A percentile compares a stretch with the other conserved stretches of the same genome.
These are phyloP conservation scores for Oasisia sp. DNA, from an alignment of 2,888 invertebrate species.

Conservation along the genomic window DNA sequence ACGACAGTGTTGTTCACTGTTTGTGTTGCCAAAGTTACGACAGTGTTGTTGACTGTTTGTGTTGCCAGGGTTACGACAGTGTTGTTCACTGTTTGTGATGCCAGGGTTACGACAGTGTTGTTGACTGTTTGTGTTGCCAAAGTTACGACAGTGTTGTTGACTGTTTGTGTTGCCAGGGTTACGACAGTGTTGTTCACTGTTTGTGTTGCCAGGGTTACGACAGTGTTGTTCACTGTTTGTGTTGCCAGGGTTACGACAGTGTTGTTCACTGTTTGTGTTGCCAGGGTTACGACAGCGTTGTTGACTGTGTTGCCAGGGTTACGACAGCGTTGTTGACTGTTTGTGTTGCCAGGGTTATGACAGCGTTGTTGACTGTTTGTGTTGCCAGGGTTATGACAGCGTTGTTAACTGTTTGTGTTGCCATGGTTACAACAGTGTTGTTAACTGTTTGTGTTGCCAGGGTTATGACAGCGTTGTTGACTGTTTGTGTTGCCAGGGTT, in stretches of 20 bases:
- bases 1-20: not conserved
- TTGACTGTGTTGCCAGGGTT: constrained; percentile 10
- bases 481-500: constrained; percentile 14
- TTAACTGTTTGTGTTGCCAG: constrained; percentile 14
- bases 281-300: not conserved
- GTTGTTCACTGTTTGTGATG: not conserved
- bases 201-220: not conserved
- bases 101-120: constrained; percentile 5
- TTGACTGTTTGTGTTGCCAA: not conserved
- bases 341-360: not conserved
- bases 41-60: constrained; percentile 8
- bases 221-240: constrained; percentile 14
- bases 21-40: not conserved
- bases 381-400: not conserved
- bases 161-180: constrained; percentile 14
- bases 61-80: constrained; percentile 3
- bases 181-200: not conserved
- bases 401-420: constrained; percentile 14
- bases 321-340: not conserved
- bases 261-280: constrained; percentile 14
- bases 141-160: not conserved
- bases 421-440: not conserved
- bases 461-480: not conserved
- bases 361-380: not conserved
- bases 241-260: constrained; percentile 3